Conservation (phyloP, 1,140 invertebrate genomes). For the Bombus cullumanus region DNA sequence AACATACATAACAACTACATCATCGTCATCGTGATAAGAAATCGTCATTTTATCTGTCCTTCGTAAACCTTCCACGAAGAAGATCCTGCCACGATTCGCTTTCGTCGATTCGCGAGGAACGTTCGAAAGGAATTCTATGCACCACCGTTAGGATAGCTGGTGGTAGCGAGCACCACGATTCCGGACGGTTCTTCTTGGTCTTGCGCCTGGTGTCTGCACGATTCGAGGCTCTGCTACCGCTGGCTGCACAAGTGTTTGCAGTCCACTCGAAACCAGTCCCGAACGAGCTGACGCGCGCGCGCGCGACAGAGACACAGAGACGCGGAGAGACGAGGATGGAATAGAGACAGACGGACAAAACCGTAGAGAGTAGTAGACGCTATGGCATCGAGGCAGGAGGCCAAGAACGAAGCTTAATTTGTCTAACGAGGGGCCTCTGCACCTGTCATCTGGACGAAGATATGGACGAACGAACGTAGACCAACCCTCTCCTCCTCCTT, state of each 20-base stretch:
- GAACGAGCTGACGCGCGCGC: constrained; percentile 65
- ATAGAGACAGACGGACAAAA: constrained; percentile 53
- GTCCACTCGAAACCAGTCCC: constrained; percentile 73
- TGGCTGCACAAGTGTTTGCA: constrained; percentile 70
- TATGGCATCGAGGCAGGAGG: constrained; percentile 55
- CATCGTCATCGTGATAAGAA: no score
- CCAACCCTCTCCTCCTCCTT: constrained; percentile 12
- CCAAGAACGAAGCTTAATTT: constrained; percentile 75
- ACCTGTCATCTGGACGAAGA: constrained; percentile 73
- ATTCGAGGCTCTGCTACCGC: constrained; percentile 51
- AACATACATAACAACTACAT: no score
- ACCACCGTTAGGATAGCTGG: background rate
- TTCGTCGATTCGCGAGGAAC: background rate
- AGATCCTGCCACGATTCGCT: background rate
- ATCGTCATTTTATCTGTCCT: rapidly evolving
- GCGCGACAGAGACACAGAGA: constrained; percentile 13
- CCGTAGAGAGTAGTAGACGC: constrained; percentile 35
- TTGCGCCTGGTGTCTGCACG: constrained; percentile 54
- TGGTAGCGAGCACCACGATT: constrained; percentile 27
- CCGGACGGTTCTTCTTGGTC: constrained; percentile 58
- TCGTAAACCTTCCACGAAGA: no score
- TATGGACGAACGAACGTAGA: constrained; percentile 63
- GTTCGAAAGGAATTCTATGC: background rate
- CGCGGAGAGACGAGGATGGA: background rate
- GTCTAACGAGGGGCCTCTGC: constrained; percentile 75